Conservation (phyloP, 2,888 invertebrate genomes). For the Strigamia crassipes region DNA sequence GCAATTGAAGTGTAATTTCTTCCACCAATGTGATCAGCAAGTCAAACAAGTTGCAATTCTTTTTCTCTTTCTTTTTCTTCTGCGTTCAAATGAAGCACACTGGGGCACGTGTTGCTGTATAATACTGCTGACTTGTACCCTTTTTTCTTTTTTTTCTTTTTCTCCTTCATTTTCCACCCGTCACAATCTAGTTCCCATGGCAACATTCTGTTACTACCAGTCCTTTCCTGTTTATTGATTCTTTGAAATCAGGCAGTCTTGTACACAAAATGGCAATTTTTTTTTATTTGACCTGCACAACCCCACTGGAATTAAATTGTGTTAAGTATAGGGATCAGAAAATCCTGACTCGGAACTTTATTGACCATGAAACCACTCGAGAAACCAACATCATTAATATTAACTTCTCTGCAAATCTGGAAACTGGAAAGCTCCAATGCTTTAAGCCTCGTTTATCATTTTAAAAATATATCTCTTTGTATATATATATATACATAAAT, state of each 20-base stretch:
- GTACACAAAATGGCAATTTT: not conserved
- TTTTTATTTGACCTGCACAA: not conserved
- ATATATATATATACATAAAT: no score
- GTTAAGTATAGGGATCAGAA: not conserved
- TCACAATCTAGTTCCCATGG: slow-evolving; percentile 18
- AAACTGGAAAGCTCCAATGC: not conserved
- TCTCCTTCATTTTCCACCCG: not conserved
- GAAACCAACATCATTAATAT: not conserved
- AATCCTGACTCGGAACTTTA: not conserved
- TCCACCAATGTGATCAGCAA: slow-evolving; percentile 33
- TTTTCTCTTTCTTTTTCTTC: not conserved
- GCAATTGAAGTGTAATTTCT: slow-evolving; percentile 17
- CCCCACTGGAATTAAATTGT: not conserved
- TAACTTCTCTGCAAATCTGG: not conserved
- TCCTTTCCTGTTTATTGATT: slow-evolving; percentile 27
- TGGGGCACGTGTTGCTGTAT: not conserved
- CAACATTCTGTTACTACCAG: slow-evolving; percentile 6
- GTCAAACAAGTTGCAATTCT: slow-evolving; percentile 25
- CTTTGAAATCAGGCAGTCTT: not conserved
- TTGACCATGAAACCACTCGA: not conserved
- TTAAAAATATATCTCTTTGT: not conserved
- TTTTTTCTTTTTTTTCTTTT: not conserved
- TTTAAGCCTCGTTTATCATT: not conserved
- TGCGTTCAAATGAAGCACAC: not conserved
- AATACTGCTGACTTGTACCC: not conserved